A percentile compares a stretch with the other conserved stretches of the same genome.
Conservation (phyloP, 2,888 invertebrate species). For the Callinectes sapidus region DNA sequence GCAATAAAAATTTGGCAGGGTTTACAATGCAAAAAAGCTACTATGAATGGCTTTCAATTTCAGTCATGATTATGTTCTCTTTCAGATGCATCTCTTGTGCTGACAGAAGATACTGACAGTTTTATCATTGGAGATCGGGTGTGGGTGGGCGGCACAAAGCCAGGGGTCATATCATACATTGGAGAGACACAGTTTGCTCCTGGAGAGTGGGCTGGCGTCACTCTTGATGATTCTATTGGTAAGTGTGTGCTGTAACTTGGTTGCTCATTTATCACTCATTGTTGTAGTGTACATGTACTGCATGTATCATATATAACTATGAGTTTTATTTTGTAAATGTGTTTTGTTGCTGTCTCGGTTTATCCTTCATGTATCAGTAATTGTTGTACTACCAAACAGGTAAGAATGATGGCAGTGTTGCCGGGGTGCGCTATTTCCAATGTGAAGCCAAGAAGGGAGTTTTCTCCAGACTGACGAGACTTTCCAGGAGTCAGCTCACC, state of each 20-base stretch:
- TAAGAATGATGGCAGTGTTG: conserved; percentile 97
- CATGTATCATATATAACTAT: too few species aligned
- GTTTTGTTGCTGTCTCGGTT: neutral
- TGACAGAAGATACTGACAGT: conserved; percentile 93
- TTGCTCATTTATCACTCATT: neutral
- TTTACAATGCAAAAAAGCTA: neutral
- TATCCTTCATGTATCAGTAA: neutral
- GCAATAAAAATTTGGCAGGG: too few species aligned
- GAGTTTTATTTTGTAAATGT: neutral
- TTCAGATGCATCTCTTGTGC: conserved; percentile 76
- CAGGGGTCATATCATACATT: conserved; percentile 92
- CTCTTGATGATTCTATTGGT: conserved; percentile 91
- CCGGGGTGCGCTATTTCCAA: conserved; percentile 93
- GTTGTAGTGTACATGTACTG: neutral
- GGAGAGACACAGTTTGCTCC: conserved; percentile 95
- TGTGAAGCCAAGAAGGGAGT: conserved; percentile 95
- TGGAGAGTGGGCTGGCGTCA: conserved; percentile 98
- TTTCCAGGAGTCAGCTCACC: conserved; percentile 84
- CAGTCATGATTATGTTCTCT: neutral
- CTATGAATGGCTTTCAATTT: neutral
- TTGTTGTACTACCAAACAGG: conserved; percentile 78
- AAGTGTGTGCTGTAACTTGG: conserved; percentile 72
- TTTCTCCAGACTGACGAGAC: conserved; percentile 89
- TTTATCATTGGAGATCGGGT: conserved; percentile 96
- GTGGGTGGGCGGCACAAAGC: conserved; percentile 94